Evolutionary conservation across 2,113 vertebrate genomes (phyloP).

Genomic region (Scytalopus superciliaris): DNA sequence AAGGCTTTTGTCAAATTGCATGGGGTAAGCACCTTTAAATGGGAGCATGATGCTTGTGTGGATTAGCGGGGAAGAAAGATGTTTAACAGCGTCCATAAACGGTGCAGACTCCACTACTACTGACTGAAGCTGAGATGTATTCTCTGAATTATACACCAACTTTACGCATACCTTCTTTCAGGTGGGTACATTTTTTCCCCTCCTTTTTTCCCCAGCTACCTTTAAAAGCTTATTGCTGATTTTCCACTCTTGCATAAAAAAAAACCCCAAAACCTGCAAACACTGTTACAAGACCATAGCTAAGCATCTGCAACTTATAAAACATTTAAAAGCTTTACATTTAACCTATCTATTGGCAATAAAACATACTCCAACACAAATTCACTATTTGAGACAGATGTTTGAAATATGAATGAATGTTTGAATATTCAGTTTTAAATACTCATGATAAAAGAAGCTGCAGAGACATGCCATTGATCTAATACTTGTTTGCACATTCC

Average conservation of each 20-base stretch:
- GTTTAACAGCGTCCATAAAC: rapidly evolving
- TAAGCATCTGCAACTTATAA: conserved; percentile 34
- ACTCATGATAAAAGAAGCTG: conserved; percentile 76
- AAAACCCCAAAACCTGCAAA: neutral
- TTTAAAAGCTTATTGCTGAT: neutral
- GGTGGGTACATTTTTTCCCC: neutral
- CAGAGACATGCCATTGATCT: conserved; percentile 77
- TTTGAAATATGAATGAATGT: conserved; percentile 78
- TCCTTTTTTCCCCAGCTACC: neutral
- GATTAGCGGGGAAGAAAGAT: neutral
- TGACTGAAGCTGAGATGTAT: neutral
- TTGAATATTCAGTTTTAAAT: conserved; percentile 79
- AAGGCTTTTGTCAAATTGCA: neutral
- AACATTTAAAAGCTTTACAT: conserved; percentile 40
- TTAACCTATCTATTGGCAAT: conserved; percentile 51
- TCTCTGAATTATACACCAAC: neutral
- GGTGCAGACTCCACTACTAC: no score
- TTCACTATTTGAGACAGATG: conserved; percentile 69
- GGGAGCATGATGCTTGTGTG: neutral
- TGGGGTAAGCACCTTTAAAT: neutral
- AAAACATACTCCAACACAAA: conserved; percentile 62
- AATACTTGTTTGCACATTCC: conserved; percentile 79
- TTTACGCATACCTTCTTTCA: neutral
- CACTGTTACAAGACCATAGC: neutral
- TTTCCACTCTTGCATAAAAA: neutral